phyloP scores from a whole-genome alignment of 2,797 vertebrate species.

The Danionella dracula region DNA sequence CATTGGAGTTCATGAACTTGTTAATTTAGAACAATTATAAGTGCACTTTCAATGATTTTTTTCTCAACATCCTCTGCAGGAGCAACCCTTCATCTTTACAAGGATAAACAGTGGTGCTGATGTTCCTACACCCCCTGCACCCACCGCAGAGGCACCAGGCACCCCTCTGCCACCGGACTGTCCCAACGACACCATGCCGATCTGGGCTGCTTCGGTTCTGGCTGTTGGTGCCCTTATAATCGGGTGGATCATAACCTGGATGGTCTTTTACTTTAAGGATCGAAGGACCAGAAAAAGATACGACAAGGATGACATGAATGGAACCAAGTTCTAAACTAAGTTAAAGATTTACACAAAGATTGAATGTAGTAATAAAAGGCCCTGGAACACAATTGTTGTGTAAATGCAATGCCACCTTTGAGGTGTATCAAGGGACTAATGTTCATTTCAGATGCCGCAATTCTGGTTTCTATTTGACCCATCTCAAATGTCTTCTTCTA shows the following conservation, averaged over 20 bases:
- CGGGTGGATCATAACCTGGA: conserved; percentile 61
- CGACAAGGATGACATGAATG: conserved; percentile 37
- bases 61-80: conserved; percentile 61
- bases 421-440: no score
- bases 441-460: no score
- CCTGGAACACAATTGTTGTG: no score
- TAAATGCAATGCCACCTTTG: no score
- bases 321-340: conserved; percentile 50
- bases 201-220: conserved; percentile 73
- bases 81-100: conserved; percentile 82
- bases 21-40: not conserved
- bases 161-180: not conserved
- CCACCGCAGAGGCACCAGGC: not conserved
- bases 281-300: conserved; percentile 8
- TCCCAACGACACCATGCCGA: conserved; percentile 45
- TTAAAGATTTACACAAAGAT: not conserved
- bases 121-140: conserved; percentile 14
- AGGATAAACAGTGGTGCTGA: conserved; percentile 65
- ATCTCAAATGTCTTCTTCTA: not conserved
- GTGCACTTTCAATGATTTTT: not conserved
- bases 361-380: no score
- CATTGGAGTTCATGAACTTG: not conserved
- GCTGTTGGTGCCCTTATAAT: conserved; percentile 59
- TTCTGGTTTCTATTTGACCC: not conserved
- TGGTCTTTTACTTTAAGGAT: conserved; percentile 54